Percentiles rank a stretch among this genome's conserved stretches.
Evolutionary conservation across 1,140 invertebrate genomes (phyloP).

Genomic region (Octopus sinensis): DNA sequence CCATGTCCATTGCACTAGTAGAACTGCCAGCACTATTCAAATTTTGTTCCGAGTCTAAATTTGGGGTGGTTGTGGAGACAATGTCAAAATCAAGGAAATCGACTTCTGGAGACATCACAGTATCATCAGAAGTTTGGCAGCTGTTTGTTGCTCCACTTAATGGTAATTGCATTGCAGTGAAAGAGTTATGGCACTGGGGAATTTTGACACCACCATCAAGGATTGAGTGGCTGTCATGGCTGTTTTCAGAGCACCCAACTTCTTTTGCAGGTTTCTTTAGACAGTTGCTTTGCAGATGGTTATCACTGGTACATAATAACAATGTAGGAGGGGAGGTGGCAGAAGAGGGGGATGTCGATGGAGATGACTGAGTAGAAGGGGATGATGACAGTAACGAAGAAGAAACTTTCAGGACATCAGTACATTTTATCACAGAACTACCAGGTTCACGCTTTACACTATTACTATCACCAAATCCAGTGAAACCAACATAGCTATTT

Average conservation of each 20-base stretch:
- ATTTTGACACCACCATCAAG: too few relatives aligned
- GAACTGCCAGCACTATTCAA: neutral
- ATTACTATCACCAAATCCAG: neutral
- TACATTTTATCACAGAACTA: conserved; percentile 9
- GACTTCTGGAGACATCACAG: conserved; percentile 26
- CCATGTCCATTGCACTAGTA: neutral
- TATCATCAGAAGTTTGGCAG: neutral
- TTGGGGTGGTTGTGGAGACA: neutral
- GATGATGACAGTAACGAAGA: neutral
- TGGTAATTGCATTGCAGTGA: too few relatives aligned
- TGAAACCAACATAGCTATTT: neutral
- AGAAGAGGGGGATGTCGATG: neutral
- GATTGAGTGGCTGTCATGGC: too few relatives aligned
- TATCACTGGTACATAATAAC: neutral
- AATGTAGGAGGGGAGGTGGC: neutral
- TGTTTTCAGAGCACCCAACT: too few relatives aligned
- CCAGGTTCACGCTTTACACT: neutral
- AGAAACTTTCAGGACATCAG: neutral
- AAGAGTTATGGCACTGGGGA: too few relatives aligned
- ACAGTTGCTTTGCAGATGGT: neutral
- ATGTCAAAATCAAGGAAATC: conserved; percentile 23
- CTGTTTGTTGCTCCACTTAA: too few relatives aligned
- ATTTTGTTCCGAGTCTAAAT: neutral
- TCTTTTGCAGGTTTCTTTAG: too few relatives aligned
- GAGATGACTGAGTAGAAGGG: neutral